Percentiles rank a stretch among this genome's conserved stretches.
Conservation (phyloP, 1,140 invertebrate genomes). For the Drosophila bifasciata region DNA sequence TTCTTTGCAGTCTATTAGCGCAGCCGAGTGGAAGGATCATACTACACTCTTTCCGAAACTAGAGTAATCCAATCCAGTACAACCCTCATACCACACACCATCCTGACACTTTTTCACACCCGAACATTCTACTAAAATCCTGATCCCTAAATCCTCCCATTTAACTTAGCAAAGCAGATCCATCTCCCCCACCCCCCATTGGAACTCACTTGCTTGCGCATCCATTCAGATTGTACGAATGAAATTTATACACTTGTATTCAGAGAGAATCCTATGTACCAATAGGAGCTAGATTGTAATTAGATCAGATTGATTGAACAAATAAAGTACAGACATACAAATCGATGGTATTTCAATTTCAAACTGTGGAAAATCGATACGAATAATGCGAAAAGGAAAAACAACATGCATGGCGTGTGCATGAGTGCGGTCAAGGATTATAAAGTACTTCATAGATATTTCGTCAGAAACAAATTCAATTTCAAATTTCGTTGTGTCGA, state of each 20-base stretch:
- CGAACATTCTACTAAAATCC: conserved; percentile 2
- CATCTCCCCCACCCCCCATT: too few species aligned
- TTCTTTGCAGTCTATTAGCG: conserved; percentile 59
- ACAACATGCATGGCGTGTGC: too few species aligned
- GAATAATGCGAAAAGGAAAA: too few species aligned
- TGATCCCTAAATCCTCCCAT: not conserved
- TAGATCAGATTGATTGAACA: conserved; percentile 29
- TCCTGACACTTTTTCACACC: not conserved
- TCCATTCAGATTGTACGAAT: conserved; percentile 28
- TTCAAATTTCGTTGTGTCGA: too few species aligned
- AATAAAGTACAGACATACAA: conserved; percentile 24
- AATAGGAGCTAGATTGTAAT: conserved; percentile 24
- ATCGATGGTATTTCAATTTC: not conserved
- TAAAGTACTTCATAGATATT: too few species aligned
- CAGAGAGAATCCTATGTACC: conserved; percentile 9
- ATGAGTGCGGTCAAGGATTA: too few species aligned
- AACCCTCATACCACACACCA: not conserved
- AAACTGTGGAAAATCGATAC: not conserved
- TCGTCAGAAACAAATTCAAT: too few species aligned
- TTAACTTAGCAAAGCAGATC: conserved; percentile 7
- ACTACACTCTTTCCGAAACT: conserved; percentile 10
- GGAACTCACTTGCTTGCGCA: not conserved
- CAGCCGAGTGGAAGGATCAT: conserved; percentile 63
- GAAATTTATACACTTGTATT: conserved; percentile 3
- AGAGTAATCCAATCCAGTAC: conserved; percentile 18